Evolutionary conservation across 2,797 vertebrate species (phyloP), one percentile per base, ranked within the genome.

Genomic region (Clamator glandarius): DNA sequence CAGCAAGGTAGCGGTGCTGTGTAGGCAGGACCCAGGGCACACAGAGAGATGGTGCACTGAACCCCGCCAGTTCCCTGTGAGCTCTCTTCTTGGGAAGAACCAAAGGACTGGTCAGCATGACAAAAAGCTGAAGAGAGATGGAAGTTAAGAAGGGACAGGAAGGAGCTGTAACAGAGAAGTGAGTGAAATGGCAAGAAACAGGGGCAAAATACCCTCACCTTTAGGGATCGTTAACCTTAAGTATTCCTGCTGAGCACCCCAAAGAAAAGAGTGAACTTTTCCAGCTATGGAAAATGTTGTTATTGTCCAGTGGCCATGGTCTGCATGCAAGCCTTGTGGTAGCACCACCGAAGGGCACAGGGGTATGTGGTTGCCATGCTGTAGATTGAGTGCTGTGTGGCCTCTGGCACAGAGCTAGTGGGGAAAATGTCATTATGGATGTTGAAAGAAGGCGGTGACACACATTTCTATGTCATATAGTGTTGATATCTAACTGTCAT

Each of bases 201-300:
- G 50, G 33, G 31, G 18, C 36, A 61, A 66, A 33, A 26, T 17
- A 70, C 46, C 75, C 31, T 36, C 77, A n/a, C 28, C 42, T 59
- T 83, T 51, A 41, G 67, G 67, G 25, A 17, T 58, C 8, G 5
- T 18, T 63, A 59, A 48, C 35, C 14, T 84, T 55, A 58, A 26
- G 19, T 82, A 88, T 84, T 58, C 25, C 52, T 61, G 48, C 52
- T 87, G 75, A 62, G 12, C 64, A 75, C 82, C 28, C 68, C 28
- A 58, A 93, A 83, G 26, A 41, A n/a, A 82, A 61, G 68, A 81
- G 75, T 41, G 25, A 86, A 48, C 29, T 81, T 75, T 64, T 70
- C 39, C 12, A 70, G 9, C 11, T 73, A 64, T 39, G 39, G 17
- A 78, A 51, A 51, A 26, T 46, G 12, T 39, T 46, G 19, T 79